Base-by-base conservation (phyloP, 2,797 vertebrate genomes). In the Oryzias dopingdopingensis region DNA sequence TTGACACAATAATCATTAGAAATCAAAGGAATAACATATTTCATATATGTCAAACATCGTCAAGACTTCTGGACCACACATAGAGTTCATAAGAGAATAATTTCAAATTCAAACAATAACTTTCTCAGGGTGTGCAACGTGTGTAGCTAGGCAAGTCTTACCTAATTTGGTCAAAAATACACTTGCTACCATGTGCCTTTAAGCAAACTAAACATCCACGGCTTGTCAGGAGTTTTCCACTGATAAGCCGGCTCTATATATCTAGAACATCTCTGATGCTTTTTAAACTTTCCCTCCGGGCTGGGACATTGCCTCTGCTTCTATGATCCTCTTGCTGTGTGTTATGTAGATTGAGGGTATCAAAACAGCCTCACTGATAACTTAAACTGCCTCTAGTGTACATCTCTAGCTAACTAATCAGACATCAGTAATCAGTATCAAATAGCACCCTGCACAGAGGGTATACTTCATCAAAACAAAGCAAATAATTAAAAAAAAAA, bases 341-440 rank as follows among this genome's bases (percentile, higher is more conserved):
- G 44, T 66, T 67, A 62, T 57, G 45, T 42, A 68, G 69, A 74
- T 12, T n/a, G 69, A 26, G 22, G 43, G 60, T 56, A 58, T 68
- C 61, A 37, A 51, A 49, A 70, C 78, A 75, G 67, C 74, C 68
- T 76, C 79, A 79, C 79, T 88, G 85, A 84, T 80, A 89, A 87
- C 79, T 80, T 68, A 79, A 80, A 81, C 86, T 77, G 73, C 74
- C 66, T 82, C 86, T 87, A 91, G 77, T 65, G 41, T 83, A 86
- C 82, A 86, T 84, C 75, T 88, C 82, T 84, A 89, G 72, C 76
- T 86, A 84, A 79, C 87, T 81, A 88, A 67, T 80, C 59, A 67
- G 86, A 90, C 88, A 88, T 90, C 86, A 83, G 88, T 87, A 80
- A 81, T 90, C 80, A 75, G 87, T 89, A 88, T 90, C 83, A 91